A percentile compares a stretch with the other conserved stretches of the same genome.
Evolutionary conservation across 2,113 vertebrate genomes (phyloP).

Genomic region (Glaucidium brasilianum): DNA sequence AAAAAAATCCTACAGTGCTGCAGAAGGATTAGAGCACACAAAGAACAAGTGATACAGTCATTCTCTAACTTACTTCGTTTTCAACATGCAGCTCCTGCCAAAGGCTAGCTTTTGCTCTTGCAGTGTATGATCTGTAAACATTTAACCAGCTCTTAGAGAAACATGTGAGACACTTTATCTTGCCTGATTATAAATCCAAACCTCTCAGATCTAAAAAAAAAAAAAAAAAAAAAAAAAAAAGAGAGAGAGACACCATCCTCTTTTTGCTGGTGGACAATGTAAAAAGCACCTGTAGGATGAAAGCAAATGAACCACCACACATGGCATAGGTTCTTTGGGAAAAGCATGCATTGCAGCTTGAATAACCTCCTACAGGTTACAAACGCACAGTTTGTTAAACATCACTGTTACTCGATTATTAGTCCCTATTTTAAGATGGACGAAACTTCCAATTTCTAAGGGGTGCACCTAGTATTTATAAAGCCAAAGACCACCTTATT

Average conservation of each 20-base stretch:
- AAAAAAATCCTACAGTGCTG: neutral
- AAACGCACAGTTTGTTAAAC: neutral
- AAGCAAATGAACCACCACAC: neutral
- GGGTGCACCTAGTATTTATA: neutral
- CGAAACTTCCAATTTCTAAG: neutral
- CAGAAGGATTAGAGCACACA: conserved; percentile 18
- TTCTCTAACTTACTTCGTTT: conserved; percentile 35
- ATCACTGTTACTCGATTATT: neutral
- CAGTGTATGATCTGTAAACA: conserved; percentile 48
- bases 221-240: no score
- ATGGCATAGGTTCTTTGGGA: neutral
- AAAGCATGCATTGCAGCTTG: neutral
- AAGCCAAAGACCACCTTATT: neutral
- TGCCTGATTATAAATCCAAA: neutral
- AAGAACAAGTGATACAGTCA: conserved; percentile 7
- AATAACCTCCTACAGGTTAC: conserved; percentile 24
- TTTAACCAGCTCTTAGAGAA: conserved; percentile 33
- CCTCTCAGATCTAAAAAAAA: neutral
- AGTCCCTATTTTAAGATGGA: neutral
- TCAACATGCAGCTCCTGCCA: conserved; percentile 34
- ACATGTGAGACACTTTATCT: neutral
- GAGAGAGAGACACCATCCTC: neutral
- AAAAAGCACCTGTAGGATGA: conserved; percentile 45
- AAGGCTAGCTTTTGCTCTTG: conserved; percentile 14
- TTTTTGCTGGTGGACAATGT: conserved; percentile 1